These are phyloP conservation scores for Strigamia transsilvanica DNA, from an alignment of 2,888 invertebrate species.

Conservation along the genomic window DNA sequence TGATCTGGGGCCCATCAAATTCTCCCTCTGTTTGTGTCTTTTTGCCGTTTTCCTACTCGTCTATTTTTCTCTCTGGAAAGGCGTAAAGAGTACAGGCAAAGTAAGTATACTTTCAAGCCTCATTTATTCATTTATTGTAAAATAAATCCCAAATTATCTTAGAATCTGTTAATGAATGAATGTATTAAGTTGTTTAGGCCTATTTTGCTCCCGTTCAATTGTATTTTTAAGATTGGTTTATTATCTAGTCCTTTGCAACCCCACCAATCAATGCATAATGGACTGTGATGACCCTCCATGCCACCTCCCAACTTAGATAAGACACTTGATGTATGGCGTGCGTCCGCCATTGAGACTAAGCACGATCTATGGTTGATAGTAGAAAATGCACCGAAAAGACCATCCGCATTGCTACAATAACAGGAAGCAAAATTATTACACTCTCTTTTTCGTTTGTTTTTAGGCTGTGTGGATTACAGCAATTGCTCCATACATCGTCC, in stretches of 20 bases:
- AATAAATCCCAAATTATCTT: background rate
- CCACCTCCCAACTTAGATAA: slow-evolving; percentile 7
- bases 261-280: slow-evolving; percentile 2
- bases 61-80: slow-evolving; percentile 97
- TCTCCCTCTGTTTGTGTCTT: slow-evolving; percentile 86
- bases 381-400: background rate
- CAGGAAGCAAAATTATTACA: background rate
- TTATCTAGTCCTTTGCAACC: background rate
- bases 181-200: background rate
- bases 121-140: background rate
- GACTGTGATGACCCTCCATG: slow-evolving; percentile 2
- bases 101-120: slow-evolving; percentile 68
- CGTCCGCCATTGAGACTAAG: background rate
- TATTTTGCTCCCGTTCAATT: slow-evolving; percentile 28
- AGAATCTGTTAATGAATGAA: background rate
- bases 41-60: slow-evolving; percentile 91
- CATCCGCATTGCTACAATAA: slow-evolving; percentile 3
- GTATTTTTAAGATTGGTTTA: slow-evolving; percentile 6
- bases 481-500: slow-evolving; percentile 87
- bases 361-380: background rate
- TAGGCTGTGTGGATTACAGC: slow-evolving; percentile 96
- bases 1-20: slow-evolving; percentile 87
- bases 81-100: slow-evolving; percentile 90
- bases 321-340: background rate
- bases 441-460: slow-evolving; percentile 54